Percentiles rank a stretch among this genome's conserved stretches.
These are phyloP conservation scores for Procavia capensis DNA, from an alignment of 2,113 vertebrate species.

Conservation along the genomic window DNA sequence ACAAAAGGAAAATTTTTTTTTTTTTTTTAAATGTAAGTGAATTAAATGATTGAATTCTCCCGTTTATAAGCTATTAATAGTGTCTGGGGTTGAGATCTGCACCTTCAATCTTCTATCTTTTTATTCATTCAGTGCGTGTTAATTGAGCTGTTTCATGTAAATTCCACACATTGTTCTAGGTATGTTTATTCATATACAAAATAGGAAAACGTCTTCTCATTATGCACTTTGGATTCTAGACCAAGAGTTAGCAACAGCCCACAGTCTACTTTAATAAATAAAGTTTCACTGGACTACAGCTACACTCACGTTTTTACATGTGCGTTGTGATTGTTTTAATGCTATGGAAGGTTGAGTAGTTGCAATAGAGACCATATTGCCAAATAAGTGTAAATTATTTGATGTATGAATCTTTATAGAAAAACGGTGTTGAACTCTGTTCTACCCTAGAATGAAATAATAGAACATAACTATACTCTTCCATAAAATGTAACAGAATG, in stretches of 20 bases:
- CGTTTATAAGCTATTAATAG: neutral
- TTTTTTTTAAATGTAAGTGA: too few relatives aligned
- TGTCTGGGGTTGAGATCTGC: neutral
- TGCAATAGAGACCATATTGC: neutral
- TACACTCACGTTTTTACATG: neutral
- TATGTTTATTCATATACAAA: neutral
- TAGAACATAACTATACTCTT: neutral
- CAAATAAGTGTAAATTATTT: neutral
- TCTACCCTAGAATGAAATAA: neutral
- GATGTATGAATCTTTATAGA: too few relatives aligned
- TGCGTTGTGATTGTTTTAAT: neutral
- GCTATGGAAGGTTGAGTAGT: neutral
- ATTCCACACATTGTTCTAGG: neutral
- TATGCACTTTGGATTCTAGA: neutral
- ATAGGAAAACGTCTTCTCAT: neutral
- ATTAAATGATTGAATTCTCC: neutral
- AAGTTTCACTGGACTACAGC: neutral
- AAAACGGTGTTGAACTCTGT: neutral
- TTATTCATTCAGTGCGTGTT: neutral
- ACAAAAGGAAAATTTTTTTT: conserved; percentile 18
- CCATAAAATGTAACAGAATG: neutral
- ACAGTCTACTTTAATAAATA: neutral
- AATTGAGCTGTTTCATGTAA: neutral
- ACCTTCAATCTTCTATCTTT: neutral
- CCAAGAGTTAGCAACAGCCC: neutral